phyloP scores from a whole-genome alignment of 64 coral and sea anemone genomes.

The Stichodactyla helianthus region DNA sequence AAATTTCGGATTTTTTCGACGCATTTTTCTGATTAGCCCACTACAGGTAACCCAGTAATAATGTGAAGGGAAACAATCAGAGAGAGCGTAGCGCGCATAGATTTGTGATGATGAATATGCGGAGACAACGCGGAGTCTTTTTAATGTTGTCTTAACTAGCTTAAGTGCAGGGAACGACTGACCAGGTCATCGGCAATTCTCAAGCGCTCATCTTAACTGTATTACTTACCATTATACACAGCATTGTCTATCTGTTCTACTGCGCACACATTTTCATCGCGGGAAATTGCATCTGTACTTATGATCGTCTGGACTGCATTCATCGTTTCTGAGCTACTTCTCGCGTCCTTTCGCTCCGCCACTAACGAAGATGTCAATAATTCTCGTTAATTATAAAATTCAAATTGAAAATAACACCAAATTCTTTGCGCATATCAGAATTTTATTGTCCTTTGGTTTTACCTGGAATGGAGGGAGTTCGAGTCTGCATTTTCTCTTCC shows the following conservation, averaged over 20 bases:
- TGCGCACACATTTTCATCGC: neutral
- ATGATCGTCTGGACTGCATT: neutral
- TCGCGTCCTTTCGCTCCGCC: neutral
- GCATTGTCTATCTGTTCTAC: neutral
- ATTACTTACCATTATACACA: neutral
- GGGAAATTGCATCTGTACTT: neutral
- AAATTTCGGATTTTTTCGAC: too few relatives aligned
- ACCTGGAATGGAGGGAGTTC: conserved; percentile 10
- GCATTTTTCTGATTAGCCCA: too few relatives aligned
- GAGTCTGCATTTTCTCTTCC: conserved; percentile 57
- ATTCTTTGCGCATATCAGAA: too few relatives aligned
- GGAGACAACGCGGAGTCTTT: too few relatives aligned
- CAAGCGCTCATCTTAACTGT: neutral
- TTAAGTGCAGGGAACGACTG: too few relatives aligned
- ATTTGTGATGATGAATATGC: too few relatives aligned
- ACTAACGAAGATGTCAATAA: neutral
- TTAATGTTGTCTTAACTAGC: too few relatives aligned
- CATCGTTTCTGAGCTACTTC: neutral
- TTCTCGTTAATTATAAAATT: neutral
- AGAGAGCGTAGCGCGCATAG: too few relatives aligned
- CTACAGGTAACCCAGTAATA: too few relatives aligned
- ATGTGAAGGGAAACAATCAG: too few relatives aligned
- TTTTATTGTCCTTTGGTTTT: neutral
- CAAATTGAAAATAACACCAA: too few relatives aligned
- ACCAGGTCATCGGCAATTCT: too few relatives aligned